Evolutionary conservation across 2,113 vertebrate species (phyloP), one percentile per base, ranked within the genome.

Genomic region (Plecturocebus donacophilus): DNA sequence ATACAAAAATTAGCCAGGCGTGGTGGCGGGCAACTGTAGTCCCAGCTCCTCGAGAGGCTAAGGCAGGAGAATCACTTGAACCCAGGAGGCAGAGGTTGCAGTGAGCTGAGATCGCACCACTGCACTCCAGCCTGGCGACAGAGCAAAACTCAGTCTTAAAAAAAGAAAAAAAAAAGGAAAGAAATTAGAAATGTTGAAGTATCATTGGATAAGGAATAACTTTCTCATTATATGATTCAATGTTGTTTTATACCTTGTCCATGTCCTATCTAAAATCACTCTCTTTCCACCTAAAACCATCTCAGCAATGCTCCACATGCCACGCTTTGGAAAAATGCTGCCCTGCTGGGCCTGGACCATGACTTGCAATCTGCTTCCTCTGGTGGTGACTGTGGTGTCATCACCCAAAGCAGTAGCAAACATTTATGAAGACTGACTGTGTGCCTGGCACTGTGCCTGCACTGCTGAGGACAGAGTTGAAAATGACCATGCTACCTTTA

Each of bases 341-440:
- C 30, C 13, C 35, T 11, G 1, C 0, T 12, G 38, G 45, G 45
- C 11, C 32, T 19, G 54, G 12, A 27, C 61, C 14, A 12, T 17
- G 45, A 13, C 58, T 61, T 61, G 5, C 25, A 30, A 13, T 61
- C 58, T 30, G 25, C 25, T 61, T 61, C 58, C 58, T 11, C 23
- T 27, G 58, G 58, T 61, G 58, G 25, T 61, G 25, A 61, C 58
- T 12, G 25, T 32, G 21, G 27, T 38, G 4, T 52, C 35, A 20
- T 14, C 13, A n/a, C 10, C 58, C 52, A 20, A 32, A 35, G 70
- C 35, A 45, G 19, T 32, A 19, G 17, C 38, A 52, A 8, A 3
- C 13, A 40, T n/a, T 64, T 38, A 7, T 17, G n/a, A 61, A 68
- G 11, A 17, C 6, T 27, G 77, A 38, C 52, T 16, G 0, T 47